Percentiles rank a stretch among this genome's conserved stretches.
phyloP scores from a whole-genome alignment of 1,140 invertebrate species.

The Oryzaephilus surinamensis region DNA sequence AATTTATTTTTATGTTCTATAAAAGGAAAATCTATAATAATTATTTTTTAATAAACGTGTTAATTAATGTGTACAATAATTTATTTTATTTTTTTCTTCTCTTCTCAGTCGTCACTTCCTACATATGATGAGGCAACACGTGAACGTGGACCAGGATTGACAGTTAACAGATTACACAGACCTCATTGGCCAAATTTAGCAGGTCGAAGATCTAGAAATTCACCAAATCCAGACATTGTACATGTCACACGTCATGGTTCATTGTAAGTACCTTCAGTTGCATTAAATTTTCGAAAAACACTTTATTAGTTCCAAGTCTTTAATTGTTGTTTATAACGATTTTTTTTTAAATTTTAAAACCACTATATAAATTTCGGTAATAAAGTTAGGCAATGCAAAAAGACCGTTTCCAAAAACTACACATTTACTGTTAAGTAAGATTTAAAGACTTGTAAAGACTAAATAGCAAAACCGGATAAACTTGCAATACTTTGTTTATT shows the following conservation, averaged over 20 bases:
- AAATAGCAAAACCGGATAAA: no score
- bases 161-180: conserved; percentile 23
- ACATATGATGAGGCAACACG: conserved; percentile 38
- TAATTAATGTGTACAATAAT: not conserved
- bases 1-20: no score
- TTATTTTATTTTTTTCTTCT: conserved; percentile 9
- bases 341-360: conserved; percentile 5
- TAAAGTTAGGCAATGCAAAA: no score
- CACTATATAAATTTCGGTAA: conserved; percentile 11
- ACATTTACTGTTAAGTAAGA: no score
- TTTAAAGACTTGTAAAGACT: no score
- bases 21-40: no score
- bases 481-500: no score
- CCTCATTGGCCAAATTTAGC: conserved; percentile 29
- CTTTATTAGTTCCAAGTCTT: not conserved
- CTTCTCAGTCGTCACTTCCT: conserved; percentile 34
- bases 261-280: conserved; percentile 26
- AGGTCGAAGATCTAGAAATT: conserved; percentile 22
- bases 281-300: not conserved
- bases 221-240: conserved; percentile 24
- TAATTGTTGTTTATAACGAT: conserved; percentile 1
- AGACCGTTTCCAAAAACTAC: no score
- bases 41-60: no score
- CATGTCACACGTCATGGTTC: conserved; percentile 28
- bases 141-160: conserved; percentile 19